Evolutionary conservation across 2,888 invertebrate species (phyloP), one percentile per base, ranked within the genome.

Genomic region (Stenoptilia bipunctidactyla): DNA sequence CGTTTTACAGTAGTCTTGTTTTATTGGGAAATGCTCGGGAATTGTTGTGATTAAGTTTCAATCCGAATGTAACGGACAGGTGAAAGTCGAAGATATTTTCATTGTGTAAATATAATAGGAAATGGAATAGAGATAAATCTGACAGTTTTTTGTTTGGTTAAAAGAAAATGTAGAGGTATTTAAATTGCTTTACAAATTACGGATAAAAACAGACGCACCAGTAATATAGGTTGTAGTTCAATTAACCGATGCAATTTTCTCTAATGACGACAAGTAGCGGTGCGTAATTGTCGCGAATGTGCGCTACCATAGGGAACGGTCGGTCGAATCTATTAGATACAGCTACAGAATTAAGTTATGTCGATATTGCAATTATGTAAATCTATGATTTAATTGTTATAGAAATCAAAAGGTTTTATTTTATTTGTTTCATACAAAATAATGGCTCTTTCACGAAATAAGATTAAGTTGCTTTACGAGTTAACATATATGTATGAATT

Each of bases 1-100:
- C 61, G 64, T 70, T 68, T 72, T 61, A 66, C 65, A 66, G 69
- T 72, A 70, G 71, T 71, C 68, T 76, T 67, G 58, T 61, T 64
- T 59, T 59, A 71, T 71, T 73, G 66, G 73, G 66, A 71, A 73
- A 71, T 60, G 56, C 56, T 66, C 53, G 58, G 62, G 63, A 69
- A 67, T 58, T 58, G 65, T 58, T 57, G 66, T 69, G 69, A 73
- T 73, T 71, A 66, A 61, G 53, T 64, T 59, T 56, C 59, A 65
- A 66, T 66, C 61, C 59, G 55, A 66, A 62, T 56, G 53, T 63
- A 72, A 72, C 63, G 52, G 69, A 61, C 67, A 64, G 66, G 79
- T 71, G 75, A 79, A 79, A 79, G 74, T 65, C 4, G 4, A 20
- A 20, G 20, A 20, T 20, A 20, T 20, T 20, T 27, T 34, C 34